phyloP scores from a whole-genome alignment of 1,140 invertebrate genomes.

The Drosophila kanapiae region DNA sequence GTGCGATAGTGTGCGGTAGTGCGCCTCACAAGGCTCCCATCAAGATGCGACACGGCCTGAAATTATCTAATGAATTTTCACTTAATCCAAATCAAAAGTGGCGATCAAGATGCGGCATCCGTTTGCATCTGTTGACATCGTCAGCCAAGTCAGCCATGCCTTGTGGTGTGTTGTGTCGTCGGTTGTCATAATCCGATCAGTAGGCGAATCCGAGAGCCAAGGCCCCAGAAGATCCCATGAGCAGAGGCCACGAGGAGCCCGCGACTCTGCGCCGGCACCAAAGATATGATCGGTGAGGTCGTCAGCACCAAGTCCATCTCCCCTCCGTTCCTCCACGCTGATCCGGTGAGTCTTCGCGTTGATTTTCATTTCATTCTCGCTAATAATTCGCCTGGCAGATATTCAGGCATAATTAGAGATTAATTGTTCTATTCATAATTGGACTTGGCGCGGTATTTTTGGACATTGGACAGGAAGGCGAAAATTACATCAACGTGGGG shows the following conservation, averaged over 20 bases:
- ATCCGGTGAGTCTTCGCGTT: slow-evolving; percentile 35
- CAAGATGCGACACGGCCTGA: slow-evolving; percentile 48
- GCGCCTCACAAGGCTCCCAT: slow-evolving; percentile 61
- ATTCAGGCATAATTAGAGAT: slow-evolving; percentile 84
- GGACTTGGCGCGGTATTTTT: slow-evolving; percentile 76
- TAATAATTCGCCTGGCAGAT: slow-evolving; percentile 81
- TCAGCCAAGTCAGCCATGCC: slow-evolving; percentile 44
- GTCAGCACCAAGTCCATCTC: slow-evolving; percentile 46
- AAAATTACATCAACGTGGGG: slow-evolving; percentile 55
- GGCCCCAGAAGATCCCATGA: slow-evolving; percentile 25
- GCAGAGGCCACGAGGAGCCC: slow-evolving; percentile 1
- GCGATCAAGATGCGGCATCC: slow-evolving; percentile 61
- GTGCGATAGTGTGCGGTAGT: slow-evolving; percentile 54
- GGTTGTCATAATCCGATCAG: slow-evolving; percentile 82
- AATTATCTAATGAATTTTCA: slow-evolving; percentile 83
- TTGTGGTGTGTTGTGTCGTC: slow-evolving; percentile 61
- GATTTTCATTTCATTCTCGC: slow-evolving; percentile 67
- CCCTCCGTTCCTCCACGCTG: slow-evolving; percentile 6
- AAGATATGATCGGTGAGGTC: slow-evolving; percentile 62
- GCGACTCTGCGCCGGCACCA: slow-evolving; percentile 3
- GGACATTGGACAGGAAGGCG: slow-evolving; percentile 64
- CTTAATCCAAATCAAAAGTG: slow-evolving; percentile 79
- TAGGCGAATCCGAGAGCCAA: slow-evolving; percentile 28
- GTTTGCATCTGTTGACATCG: slow-evolving; percentile 75
- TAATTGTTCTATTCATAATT: slow-evolving; percentile 83